Evolutionary conservation across 2,113 vertebrate species (phyloP).

Genomic region (Passer montanus): DNA sequence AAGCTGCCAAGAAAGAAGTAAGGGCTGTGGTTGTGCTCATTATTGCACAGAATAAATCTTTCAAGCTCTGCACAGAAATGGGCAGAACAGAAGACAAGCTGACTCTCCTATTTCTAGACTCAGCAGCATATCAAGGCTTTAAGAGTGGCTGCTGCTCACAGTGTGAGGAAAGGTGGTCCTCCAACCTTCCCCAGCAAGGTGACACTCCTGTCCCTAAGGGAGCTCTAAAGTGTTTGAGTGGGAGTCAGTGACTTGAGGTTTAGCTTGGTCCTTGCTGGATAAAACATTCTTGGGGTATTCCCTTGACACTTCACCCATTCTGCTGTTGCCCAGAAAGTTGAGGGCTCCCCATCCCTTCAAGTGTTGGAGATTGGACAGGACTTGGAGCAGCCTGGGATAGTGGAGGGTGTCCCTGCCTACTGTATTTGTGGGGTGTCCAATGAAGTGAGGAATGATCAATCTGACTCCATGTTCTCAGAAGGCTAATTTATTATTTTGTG

Average conservation of each 20-base stretch:
- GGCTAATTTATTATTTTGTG: too few species aligned
- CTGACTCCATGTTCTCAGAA: too few species aligned
- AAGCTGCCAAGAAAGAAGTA: not conserved
- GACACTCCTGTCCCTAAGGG: not conserved
- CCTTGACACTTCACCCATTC: not conserved
- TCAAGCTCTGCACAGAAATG: not conserved
- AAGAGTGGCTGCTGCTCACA: not conserved
- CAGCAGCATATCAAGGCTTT: not conserved
- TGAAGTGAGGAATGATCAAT: too few species aligned
- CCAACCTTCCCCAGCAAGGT: not conserved
- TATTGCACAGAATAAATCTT: not conserved
- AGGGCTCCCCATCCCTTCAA: too few species aligned
- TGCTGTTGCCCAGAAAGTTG: not conserved
- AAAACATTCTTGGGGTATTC: not conserved
- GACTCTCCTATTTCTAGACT: not conserved
- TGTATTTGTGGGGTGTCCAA: too few species aligned
- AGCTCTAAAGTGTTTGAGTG: not conserved
- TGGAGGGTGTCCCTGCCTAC: not conserved
- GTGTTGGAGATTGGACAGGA: not conserved
- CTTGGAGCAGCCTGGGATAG: not conserved
- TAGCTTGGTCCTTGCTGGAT: not conserved
- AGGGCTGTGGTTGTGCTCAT: not conserved
- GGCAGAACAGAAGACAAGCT: not conserved
- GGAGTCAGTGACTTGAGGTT: not conserved
- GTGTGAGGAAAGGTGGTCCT: not conserved